These are phyloP conservation scores for Psittacula cyanocephala DNA, from an alignment of 2,113 vertebrate species.

Conservation along the genomic window DNA sequence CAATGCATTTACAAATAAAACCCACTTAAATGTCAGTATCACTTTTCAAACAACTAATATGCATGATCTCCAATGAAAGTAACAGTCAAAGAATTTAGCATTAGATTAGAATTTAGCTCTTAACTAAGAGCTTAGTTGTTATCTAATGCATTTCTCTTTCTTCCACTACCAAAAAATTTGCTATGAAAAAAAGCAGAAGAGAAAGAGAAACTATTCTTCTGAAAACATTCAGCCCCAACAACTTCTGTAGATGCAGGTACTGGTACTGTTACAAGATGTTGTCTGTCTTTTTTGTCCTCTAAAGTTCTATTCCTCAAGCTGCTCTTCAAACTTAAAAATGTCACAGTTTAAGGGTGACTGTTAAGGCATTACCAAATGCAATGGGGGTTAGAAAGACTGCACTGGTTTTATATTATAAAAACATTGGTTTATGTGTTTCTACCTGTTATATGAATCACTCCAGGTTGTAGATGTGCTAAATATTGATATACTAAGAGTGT, in stretches of 20 bases:
- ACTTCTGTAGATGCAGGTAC: not conserved
- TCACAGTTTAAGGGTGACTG: not conserved
- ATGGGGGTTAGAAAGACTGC: not conserved
- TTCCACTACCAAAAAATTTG: not conserved
- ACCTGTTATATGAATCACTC: not conserved
- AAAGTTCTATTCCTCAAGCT: not conserved
- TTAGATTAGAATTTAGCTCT: not conserved
- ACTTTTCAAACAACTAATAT: not conserved
- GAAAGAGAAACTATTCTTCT: not conserved
- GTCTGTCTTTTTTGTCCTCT: not conserved
- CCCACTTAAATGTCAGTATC: not conserved
- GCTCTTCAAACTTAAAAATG: not conserved
- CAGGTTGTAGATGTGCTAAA: not conserved
- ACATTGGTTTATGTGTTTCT: not conserved
- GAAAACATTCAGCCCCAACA: not conserved
- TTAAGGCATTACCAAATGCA: not conserved
- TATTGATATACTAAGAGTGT: not conserved
- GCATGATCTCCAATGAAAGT: not conserved
- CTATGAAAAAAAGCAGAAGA: not conserved
- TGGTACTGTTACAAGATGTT: not conserved
- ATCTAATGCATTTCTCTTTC: not conserved
- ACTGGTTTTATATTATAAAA: not conserved
- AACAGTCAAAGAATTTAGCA: not conserved
- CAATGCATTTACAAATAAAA: not conserved
- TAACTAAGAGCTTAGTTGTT: not conserved